phyloP scores from a whole-genome alignment of 64 coral and sea anemone species.

The Anthopleura sola region DNA sequence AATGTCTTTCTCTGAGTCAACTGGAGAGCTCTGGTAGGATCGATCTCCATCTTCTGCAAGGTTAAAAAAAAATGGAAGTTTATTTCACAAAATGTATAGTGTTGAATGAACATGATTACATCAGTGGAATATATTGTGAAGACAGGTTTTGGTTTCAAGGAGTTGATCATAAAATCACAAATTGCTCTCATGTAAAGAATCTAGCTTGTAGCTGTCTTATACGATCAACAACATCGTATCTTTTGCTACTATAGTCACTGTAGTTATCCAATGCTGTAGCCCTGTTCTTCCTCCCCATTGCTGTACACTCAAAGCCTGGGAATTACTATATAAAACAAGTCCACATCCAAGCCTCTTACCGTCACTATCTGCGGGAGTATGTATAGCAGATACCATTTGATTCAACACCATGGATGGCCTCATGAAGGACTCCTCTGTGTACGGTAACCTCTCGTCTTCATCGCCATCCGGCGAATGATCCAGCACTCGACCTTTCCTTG shows the following conservation, averaged over 20 bases:
- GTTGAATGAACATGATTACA: too few species aligned
- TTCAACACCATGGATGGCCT: constrained; percentile 88
- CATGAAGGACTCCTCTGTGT: constrained; percentile 57
- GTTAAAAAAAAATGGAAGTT: not conserved
- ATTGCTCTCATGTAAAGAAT: too few species aligned
- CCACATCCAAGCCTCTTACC: not conserved
- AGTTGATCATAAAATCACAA: too few species aligned
- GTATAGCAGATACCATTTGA: constrained; percentile 28
- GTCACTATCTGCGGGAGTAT: constrained; percentile 43
- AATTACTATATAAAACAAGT: not conserved
- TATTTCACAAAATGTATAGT: too few species aligned
- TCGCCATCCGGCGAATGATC: not conserved
- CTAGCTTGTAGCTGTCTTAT: too few species aligned
- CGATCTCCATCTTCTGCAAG: not conserved
- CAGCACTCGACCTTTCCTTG: not conserved
- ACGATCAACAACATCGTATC: too few species aligned
- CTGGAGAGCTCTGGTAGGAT: constrained; percentile 8
- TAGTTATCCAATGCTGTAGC: too few species aligned
- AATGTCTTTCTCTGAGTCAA: constrained; percentile 28
- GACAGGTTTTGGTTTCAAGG: too few species aligned
- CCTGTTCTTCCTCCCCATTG: too few species aligned
- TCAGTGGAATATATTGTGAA: too few species aligned
- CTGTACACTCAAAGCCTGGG: too few species aligned
- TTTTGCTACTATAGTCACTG: too few species aligned
- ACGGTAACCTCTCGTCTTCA: constrained; percentile 3